phyloP scores from a whole-genome alignment of 2,888 invertebrate species.

The Himalopsyche kuldschensis region DNA sequence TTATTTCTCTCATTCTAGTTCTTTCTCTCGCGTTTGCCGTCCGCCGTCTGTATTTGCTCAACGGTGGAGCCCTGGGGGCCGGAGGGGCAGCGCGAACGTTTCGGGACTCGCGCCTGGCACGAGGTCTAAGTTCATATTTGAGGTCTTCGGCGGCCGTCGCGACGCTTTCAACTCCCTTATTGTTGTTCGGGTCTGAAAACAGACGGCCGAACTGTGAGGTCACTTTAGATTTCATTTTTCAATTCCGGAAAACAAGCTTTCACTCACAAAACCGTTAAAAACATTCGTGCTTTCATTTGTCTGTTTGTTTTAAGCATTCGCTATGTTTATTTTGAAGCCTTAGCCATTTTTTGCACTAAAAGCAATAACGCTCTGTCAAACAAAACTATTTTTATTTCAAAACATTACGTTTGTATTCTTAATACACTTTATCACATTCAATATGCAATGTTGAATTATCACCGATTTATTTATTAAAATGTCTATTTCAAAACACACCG shows the following conservation, averaged over 20 bases:
- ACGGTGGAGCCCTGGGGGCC: slow-evolving; percentile 47
- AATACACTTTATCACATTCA: too few species aligned
- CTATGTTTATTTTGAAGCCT: too few species aligned
- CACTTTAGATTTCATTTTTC: slow-evolving; percentile 31
- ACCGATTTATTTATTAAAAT: background rate
- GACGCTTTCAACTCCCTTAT: slow-evolving; percentile 42
- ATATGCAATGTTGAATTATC: background rate
- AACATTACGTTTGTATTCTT: too few species aligned
- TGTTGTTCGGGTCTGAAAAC: slow-evolving; percentile 48
- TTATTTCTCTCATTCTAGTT: slow-evolving; percentile 69
- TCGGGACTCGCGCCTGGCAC: background rate
- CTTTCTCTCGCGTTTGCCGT: slow-evolving; percentile 71
- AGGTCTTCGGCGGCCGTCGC: slow-evolving; percentile 44
- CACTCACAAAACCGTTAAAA: background rate
- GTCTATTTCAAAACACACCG: background rate
- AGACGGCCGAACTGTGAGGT: slow-evolving; percentile 37
- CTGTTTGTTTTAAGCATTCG: too few species aligned
- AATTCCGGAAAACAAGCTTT: background rate
- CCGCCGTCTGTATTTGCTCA: slow-evolving; percentile 69
- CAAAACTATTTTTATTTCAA: too few species aligned
- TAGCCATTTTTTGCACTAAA: too few species aligned
- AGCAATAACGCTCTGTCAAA: too few species aligned
- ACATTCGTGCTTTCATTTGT: too few species aligned
- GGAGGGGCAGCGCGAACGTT: background rate
- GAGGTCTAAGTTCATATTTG: slow-evolving; percentile 50